These are phyloP conservation scores for Nerophis lumbriciformis DNA, from an alignment of 2,113 vertebrate genomes.

Conservation along the genomic window DNA sequence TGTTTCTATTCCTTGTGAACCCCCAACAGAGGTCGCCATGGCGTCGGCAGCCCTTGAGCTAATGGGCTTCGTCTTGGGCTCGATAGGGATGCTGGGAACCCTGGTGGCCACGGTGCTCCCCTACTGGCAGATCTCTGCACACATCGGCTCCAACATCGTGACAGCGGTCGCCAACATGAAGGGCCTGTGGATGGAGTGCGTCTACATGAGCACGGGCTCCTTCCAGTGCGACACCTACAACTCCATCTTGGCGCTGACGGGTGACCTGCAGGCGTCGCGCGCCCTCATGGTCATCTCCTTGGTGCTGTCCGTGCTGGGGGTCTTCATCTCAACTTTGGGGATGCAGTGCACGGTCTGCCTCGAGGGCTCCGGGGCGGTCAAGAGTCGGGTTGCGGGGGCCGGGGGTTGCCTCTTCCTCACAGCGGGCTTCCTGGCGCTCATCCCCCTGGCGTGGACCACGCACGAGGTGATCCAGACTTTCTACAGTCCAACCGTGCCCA, in stretches of 20 bases:
- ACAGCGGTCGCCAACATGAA: conserved; percentile 84
- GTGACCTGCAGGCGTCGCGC: conserved; percentile 83
- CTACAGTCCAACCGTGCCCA: conserved; percentile 75
- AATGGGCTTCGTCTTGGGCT: conserved; percentile 82
- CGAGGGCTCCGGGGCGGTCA: conserved; percentile 65
- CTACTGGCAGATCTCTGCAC: conserved; percentile 84
- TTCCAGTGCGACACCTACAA: conserved; percentile 96
- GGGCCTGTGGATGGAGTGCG: conserved; percentile 97
- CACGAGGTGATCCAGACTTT: conserved; percentile 88
- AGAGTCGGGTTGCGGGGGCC: conserved; percentile 77
- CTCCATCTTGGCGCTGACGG: conserved; percentile 83
- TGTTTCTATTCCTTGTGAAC: background rate
- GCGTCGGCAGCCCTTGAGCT: conserved; percentile 83
- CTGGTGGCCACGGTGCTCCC: conserved; percentile 84
- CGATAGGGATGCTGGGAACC: conserved; percentile 84
- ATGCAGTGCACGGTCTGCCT: conserved; percentile 93
- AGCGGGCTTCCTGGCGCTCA: conserved; percentile 82
- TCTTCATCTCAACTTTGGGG: conserved; percentile 72
- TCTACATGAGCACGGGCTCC: conserved; percentile 89
- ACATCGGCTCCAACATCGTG: conserved; percentile 89
- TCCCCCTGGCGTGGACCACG: conserved; percentile 89
- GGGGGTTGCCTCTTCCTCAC: conserved; percentile 76
- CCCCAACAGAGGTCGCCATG: conserved; percentile 63
- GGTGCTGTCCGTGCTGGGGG: conserved; percentile 78
- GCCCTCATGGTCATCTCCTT: conserved; percentile 91